Evolutionary conservation across 2,113 vertebrate genomes (phyloP).

Genomic region (Pholis gunnellus): DNA sequence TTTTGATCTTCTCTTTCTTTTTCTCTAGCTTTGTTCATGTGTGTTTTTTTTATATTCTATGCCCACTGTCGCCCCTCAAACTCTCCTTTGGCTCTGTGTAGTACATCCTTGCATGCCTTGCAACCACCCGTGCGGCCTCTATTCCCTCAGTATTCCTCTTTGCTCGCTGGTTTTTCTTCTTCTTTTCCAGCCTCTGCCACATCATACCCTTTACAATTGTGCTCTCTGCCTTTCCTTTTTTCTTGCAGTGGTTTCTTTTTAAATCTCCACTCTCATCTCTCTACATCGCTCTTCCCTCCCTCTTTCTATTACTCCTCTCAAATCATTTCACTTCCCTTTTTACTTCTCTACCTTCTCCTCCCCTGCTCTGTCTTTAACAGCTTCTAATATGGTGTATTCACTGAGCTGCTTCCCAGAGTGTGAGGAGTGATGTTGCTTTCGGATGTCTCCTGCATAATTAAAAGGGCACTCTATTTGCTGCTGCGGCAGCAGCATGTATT

Average conservation of each 20-base stretch:
- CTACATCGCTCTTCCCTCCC: conserved; percentile 27
- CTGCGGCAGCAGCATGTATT: conserved; percentile 79
- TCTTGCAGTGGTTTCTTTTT: conserved; percentile 56
- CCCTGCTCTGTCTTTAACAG: conserved; percentile 66
- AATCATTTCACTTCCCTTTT: conserved; percentile 61
- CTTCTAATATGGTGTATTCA: conserved; percentile 80
- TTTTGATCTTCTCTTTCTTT: conserved; percentile 24
- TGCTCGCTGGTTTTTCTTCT: not conserved
- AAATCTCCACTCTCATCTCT: conserved; percentile 64
- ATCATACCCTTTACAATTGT: conserved; percentile 43
- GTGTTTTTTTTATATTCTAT: conserved; percentile 10
- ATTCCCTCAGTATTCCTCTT: not conserved
- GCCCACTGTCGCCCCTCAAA: not conserved
- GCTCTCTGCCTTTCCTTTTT: conserved; percentile 33
- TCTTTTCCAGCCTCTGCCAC: conserved; percentile 29
- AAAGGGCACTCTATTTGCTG: conserved; percentile 82
- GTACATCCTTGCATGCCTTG: conserved; percentile 18
- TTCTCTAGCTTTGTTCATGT: conserved; percentile 15
- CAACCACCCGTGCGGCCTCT: not conserved
- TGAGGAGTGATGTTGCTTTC: conserved; percentile 84
- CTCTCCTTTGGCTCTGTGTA: conserved; percentile 30
- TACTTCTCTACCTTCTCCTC: conserved; percentile 36
- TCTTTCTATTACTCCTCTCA: conserved; percentile 56
- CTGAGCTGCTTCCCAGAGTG: conserved; percentile 79
- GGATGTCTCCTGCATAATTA: conserved; percentile 88